Conservation (phyloP, 2,113 vertebrate genomes). For the Brienomyrus longianalis region DNA sequence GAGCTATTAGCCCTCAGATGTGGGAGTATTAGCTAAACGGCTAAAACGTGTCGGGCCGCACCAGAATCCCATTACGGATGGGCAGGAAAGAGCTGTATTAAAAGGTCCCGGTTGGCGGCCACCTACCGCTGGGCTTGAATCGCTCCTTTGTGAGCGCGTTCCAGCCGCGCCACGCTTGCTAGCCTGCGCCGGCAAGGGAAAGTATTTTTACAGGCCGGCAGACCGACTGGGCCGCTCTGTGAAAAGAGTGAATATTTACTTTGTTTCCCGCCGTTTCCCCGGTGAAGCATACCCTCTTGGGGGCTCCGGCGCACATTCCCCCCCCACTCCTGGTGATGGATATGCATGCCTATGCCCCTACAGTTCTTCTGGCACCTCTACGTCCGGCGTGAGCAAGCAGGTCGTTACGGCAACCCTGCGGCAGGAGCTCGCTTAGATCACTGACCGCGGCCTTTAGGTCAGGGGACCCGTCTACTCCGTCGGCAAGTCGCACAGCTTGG, state of each 20-base stretch:
- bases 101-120: conserved; percentile 47
- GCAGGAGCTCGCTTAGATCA: background rate
- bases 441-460: background rate
- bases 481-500: background rate
- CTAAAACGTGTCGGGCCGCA: conserved; percentile 31
- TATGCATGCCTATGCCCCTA: background rate
- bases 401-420: background rate
- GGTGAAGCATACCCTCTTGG: background rate
- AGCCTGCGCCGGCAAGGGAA: conserved; percentile 36
- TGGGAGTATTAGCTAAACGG: conserved; percentile 31
- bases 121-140: conserved; percentile 60
- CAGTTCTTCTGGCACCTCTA: background rate
- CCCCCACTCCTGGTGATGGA: background rate
- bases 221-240: conserved; percentile 42
- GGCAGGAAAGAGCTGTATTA: conserved; percentile 46
- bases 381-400: background rate
- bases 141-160: conserved; percentile 57
- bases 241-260: conserved; percentile 54
- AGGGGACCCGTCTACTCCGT: background rate
- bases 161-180: conserved; percentile 48
- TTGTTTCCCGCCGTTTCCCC: conserved; percentile 34
- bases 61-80: conserved; percentile 29
- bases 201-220: conserved; percentile 48
- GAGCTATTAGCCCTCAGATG: conserved; percentile 29
- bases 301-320: background rate